phyloP scores from a whole-genome alignment of 2,113 vertebrate species.

The Hymenochirus boettgeri region DNA sequence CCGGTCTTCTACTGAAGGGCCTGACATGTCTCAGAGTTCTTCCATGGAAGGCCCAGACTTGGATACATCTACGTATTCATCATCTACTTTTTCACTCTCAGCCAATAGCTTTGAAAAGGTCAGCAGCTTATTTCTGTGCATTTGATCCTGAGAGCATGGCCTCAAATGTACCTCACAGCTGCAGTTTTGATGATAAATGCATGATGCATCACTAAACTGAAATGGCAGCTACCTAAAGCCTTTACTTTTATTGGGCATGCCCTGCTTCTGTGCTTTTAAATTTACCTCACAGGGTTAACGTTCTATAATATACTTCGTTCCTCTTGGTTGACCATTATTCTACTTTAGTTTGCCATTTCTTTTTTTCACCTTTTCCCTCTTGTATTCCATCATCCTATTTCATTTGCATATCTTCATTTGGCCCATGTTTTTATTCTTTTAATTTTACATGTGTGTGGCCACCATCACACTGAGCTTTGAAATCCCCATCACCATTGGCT shows the following conservation, averaged over 20 bases:
- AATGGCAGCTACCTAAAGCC: not conserved
- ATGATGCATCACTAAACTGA: conserved; percentile 18
- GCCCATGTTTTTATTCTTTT: too few species aligned
- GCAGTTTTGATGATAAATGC: not conserved
- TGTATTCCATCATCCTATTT: too few species aligned
- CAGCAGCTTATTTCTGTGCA: conserved; percentile 49
- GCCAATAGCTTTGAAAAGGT: conserved; percentile 69
- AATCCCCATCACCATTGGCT: too few species aligned
- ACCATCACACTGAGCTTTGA: too few species aligned
- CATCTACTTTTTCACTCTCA: conserved; percentile 61
- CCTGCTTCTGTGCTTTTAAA: not conserved
- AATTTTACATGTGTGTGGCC: too few species aligned
- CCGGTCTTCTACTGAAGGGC: conserved; percentile 60
- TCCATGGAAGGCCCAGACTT: conserved; percentile 57
- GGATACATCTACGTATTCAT: conserved; percentile 59
- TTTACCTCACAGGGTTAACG: not conserved
- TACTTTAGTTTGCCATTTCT: too few species aligned
- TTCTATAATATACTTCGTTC: too few species aligned
- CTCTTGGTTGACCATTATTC: too few species aligned
- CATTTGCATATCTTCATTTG: too few species aligned
- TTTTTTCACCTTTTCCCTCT: too few species aligned
- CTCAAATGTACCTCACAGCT: conserved; percentile 42
- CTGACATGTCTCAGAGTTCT: conserved; percentile 61
- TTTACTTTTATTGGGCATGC: not conserved
- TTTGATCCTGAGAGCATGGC: conserved; percentile 45